phyloP scores from a whole-genome alignment of 2,797 vertebrate species.

The Parauchenoglanis punctatus region DNA sequence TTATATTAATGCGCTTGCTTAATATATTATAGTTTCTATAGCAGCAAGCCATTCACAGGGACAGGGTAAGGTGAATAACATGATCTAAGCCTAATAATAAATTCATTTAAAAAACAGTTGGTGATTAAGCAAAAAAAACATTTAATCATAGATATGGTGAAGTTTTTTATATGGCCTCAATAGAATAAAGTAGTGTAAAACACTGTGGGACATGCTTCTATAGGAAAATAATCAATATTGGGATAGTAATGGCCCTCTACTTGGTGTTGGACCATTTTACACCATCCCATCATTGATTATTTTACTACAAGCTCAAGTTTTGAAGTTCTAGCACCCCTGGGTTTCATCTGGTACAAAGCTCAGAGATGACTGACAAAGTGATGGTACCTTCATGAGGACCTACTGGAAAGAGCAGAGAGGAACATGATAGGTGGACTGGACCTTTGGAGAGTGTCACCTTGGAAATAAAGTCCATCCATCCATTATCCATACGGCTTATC shows the following conservation, averaged over 20 bases:
- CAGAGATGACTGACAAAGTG: not conserved
- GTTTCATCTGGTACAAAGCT: not conserved
- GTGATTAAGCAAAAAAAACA: not conserved
- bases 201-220: not conserved
- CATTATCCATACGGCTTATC: too few species aligned
- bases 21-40: constrained; percentile 7
- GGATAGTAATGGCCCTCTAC: not conserved
- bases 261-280: not conserved
- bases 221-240: not conserved
- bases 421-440: not conserved
- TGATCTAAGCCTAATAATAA: not conserved
- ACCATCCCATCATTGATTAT: not conserved
- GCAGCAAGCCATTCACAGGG: not conserved
- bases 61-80: not conserved
- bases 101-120: not conserved
- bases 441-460: not conserved
- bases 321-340: not conserved
- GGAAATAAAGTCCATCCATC: not conserved
- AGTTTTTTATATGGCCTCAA: not conserved
- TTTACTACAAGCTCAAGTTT: not conserved
- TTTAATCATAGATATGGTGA: not conserved
- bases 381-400: not conserved
- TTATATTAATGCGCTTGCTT: not conserved
- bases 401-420: not conserved
- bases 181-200: not conserved